Conservation (phyloP, 2,888 invertebrate species). For the Chrysolina haemoptera region DNA sequence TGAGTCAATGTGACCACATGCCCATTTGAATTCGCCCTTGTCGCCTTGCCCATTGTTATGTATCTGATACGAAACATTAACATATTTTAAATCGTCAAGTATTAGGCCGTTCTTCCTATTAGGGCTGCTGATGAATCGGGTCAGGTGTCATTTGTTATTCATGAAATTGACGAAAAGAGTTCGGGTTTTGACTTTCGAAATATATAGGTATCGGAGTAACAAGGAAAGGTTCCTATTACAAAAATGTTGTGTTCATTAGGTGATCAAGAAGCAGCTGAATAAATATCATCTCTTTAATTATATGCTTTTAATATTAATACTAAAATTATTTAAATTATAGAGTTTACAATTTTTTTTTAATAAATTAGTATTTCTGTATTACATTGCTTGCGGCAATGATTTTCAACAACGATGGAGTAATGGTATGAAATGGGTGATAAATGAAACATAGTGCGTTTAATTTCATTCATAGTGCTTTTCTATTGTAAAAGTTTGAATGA, state of each 20-base stretch:
- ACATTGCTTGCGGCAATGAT: neutral
- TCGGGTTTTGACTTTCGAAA: neutral
- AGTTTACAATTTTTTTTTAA: neutral
- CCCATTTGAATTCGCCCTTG: conserved; percentile 32
- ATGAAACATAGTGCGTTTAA: too few species aligned
- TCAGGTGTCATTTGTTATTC: conserved; percentile 29
- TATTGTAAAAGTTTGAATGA: too few species aligned
- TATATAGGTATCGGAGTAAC: neutral
- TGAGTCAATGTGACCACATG: conserved; percentile 25
- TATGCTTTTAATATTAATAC: neutral
- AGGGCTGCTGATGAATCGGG: conserved; percentile 11
- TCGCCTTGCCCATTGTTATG: conserved; percentile 26
- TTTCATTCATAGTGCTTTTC: too few species aligned
- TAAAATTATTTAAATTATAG: conserved; percentile 1
- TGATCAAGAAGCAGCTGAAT: too few species aligned
- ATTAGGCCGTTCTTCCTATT: conserved; percentile 13
- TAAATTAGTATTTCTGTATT: conserved; percentile 1
- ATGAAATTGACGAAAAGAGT: neutral
- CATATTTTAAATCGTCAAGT: conserved; percentile 20
- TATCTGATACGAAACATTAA: conserved; percentile 20
- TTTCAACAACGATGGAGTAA: neutral
- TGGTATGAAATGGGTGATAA: too few species aligned
- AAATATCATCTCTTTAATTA: neutral
- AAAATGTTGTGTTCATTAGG: too few species aligned
- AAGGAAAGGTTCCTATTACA: too few species aligned